These are phyloP conservation scores for Pogona vitticeps DNA, from an alignment of 2,113 vertebrate species.

Conservation along the genomic window DNA sequence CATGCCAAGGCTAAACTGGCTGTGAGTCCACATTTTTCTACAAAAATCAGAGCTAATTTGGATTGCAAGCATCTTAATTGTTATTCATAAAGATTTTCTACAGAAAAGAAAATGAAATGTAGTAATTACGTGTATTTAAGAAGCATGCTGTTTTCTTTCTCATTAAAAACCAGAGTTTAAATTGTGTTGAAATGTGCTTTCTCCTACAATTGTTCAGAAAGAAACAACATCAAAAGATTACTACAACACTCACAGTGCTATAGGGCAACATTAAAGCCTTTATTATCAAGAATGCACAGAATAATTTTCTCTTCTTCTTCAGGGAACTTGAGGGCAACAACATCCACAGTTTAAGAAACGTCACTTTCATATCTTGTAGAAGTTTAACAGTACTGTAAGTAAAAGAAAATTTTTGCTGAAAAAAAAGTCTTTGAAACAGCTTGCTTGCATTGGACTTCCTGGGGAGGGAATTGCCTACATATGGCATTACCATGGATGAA, in stretches of 20 bases:
- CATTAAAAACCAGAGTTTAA: background rate
- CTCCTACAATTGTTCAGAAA: background rate
- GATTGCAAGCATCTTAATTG: accelerated
- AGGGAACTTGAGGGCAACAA: constrained; percentile 94
- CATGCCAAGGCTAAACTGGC: constrained; percentile 91
- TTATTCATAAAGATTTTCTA: background rate
- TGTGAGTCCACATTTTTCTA: constrained; percentile 82
- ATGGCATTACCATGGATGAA: background rate
- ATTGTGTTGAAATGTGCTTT: background rate
- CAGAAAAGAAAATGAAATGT: background rate
- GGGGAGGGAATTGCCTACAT: background rate
- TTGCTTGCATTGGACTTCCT: background rate
- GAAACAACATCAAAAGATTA: background rate
- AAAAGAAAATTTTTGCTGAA: constrained; percentile 21
- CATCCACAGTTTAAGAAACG: constrained; percentile 87
- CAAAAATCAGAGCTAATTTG: constrained; percentile 27
- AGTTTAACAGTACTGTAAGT: constrained; percentile 95
- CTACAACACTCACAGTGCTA: background rate
- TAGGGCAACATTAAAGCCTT: background rate
- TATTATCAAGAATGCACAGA: background rate
- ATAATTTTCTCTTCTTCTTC: constrained; percentile 62
- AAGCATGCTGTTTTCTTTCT: background rate
- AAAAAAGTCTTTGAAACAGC: no score
- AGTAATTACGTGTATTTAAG: background rate
- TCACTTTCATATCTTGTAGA: constrained; percentile 88